Base-by-base conservation (phyloP, 2,888 invertebrate genomes). In the Phymatocera aterrima region DNA sequence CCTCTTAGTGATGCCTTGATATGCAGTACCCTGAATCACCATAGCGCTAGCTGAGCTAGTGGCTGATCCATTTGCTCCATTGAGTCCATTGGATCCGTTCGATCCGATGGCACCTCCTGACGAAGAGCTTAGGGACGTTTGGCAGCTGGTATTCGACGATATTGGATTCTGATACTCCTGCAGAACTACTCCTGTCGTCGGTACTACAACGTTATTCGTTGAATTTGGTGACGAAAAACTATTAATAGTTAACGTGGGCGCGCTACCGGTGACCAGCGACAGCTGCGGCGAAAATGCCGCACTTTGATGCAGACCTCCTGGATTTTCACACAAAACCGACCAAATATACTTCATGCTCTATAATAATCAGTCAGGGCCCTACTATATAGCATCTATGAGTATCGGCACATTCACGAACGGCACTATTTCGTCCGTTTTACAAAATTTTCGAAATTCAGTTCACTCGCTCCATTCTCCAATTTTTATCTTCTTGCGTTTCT, bases 91-190 rank as follows among this genome's bases (percentile, higher is more conserved):
- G n/a, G n/a, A n/a, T n/a, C n/a, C n/a, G n/a, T n/a, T 85, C 72
- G 86, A 84, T 2, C 54, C 75, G 72, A 84, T 88, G 78, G 86
- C 84, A n/a, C n/a, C n/a, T 72, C 86, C 86, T 75, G 87, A 87
- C 79, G 87, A 85, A 70, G 87, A 86, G 81, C 86, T 88, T 80
- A 86, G 83, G 80, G 86, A 85, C 88, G 91, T 85, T 89, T 91
- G 83, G 92, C 91, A 85, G 93, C 92, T 46, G 92, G 91, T 90
- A 83, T 91, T 91, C 78, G 91, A 91, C 86, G 84, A 92, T 89
- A 86, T 92, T 90, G 85, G 92, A 85, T 92, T 91, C 87, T 93
- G 93, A 81, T 90, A 89, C 89, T 92, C 89, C 83, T 89, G 89
- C 40, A 89, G 83, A 21, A 89, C 82, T 51, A 89, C 88, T 40